Percentiles rank a stretch among this genome's conserved stretches.
Evolutionary conservation across 2,888 invertebrate species (phyloP).

Genomic region (Melanostoma scalare): DNA sequence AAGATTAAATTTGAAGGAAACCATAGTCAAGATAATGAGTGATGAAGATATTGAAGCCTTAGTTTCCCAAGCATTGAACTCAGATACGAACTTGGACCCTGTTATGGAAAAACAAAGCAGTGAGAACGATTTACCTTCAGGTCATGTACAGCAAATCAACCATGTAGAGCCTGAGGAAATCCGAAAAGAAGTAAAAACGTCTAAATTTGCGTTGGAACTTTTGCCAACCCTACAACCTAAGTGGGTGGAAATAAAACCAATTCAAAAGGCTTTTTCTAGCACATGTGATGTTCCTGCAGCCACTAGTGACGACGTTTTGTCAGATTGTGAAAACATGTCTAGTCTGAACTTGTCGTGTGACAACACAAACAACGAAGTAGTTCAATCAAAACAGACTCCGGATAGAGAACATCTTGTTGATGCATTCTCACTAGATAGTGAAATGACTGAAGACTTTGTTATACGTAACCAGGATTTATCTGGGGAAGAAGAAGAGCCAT

Average conservation of each 20-base stretch:
- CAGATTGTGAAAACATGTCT: neutral
- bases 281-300: neutral
- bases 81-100: neutral
- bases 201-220: slow-evolving; percentile 8
- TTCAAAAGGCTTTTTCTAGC: slow-evolving; percentile 18
- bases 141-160: neutral
- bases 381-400: neutral
- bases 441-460: slow-evolving; percentile 23
- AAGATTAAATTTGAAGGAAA: neutral
- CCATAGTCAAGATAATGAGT: slow-evolving; percentile 49
- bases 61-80: slow-evolving; percentile 27
- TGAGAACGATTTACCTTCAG: neutral
- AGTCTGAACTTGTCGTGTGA: neutral
- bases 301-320: neutral
- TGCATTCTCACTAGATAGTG: slow-evolving; percentile 4
- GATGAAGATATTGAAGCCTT: slow-evolving; percentile 55
- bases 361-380: neutral
- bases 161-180: neutral
- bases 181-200: neutral
- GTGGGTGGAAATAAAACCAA: slow-evolving; percentile 64
- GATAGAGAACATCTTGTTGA: neutral
- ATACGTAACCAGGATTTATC: neutral
- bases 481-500: neutral
- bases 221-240: slow-evolving; percentile 31
- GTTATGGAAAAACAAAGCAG: neutral